phyloP scores from a whole-genome alignment of 1,140 invertebrate species.

The Cardiocondyla obscurior region DNA sequence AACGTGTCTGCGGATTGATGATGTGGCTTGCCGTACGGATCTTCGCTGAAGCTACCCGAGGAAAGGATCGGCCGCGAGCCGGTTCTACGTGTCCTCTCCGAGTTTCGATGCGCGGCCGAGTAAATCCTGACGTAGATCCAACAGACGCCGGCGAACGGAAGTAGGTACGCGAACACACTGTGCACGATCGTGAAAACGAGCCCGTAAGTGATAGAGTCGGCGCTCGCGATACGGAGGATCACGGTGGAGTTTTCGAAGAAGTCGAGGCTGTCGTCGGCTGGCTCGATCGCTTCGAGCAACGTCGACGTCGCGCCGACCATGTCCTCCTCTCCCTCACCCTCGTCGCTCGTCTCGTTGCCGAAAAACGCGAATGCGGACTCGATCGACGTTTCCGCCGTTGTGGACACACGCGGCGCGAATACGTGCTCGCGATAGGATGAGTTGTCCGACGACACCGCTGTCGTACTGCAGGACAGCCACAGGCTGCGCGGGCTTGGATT shows the following conservation, averaged over 20 bases:
- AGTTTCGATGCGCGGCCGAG: slow-evolving; percentile 88
- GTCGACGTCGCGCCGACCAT: not conserved
- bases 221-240: not conserved
- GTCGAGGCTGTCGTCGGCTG: not conserved
- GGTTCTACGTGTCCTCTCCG: slow-evolving; percentile 87
- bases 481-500: slow-evolving; percentile 83
- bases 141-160: slow-evolving; percentile 87
- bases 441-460: not conserved
- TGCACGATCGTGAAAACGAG: slow-evolving; percentile 82
- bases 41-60: slow-evolving; percentile 79
- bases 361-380: not conserved
- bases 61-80: slow-evolving; percentile 85
- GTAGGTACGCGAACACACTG: slow-evolving; percentile 86
- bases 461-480: slow-evolving; percentile 82
- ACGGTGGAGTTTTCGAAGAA: slow-evolving; percentile 57
- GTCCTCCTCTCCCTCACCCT: not conserved
- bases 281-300: not conserved
- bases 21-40: slow-evolving; percentile 71
- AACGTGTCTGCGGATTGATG: slow-evolving; percentile 55
- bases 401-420: slow-evolving; percentile 11
- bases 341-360: not conserved
- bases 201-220: slow-evolving; percentile 71
- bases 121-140: slow-evolving; percentile 90
- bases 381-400: not conserved
- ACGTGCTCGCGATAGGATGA: not conserved